Evolutionary conservation across 2,888 invertebrate genomes (phyloP).

Genomic region (Colletes collaris): DNA sequence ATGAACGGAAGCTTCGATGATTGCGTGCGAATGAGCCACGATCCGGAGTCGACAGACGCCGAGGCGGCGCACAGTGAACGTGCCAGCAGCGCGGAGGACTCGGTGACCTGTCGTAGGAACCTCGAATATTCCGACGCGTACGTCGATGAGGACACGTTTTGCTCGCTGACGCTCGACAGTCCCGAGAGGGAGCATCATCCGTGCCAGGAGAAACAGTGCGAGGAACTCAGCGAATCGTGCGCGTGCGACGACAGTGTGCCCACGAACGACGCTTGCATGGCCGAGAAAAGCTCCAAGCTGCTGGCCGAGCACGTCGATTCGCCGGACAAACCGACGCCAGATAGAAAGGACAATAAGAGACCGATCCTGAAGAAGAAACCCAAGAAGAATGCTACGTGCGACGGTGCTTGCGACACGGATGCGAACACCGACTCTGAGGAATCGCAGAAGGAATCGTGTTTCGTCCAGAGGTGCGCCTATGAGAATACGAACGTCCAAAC

Average conservation of each 20-base stretch:
- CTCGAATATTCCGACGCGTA: constrained; percentile 12
- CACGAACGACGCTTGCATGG: background rate
- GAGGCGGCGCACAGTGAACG: constrained; percentile 11
- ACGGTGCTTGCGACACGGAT: background rate
- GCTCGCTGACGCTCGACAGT: constrained; percentile 34
- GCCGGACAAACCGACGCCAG: background rate
- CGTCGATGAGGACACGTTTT: constrained; percentile 40
- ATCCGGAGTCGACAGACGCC: background rate
- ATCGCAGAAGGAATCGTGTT: background rate
- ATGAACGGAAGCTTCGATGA: background rate
- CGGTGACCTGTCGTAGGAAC: constrained; percentile 11
- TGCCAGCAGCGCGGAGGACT: constrained; percentile 13
- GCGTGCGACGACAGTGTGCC: background rate
- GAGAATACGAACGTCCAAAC: background rate
- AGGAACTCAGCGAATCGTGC: constrained; percentile 24
- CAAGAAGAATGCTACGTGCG: background rate
- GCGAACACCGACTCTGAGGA: background rate
- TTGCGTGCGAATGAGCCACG: background rate
- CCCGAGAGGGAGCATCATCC: constrained; percentile 21
- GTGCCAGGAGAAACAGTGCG: constrained; percentile 48
- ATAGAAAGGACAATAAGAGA: constrained; percentile 13
- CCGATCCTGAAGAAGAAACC: background rate
- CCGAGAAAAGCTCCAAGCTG: background rate
- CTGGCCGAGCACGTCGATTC: constrained; percentile 64
- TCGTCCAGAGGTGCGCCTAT: constrained; percentile 7